Percentiles rank a stretch among this genome's conserved stretches.
These are phyloP conservation scores for Sarcophaga caerulescens DNA, from an alignment of 2,888 invertebrate species.

Conservation along the genomic window DNA sequence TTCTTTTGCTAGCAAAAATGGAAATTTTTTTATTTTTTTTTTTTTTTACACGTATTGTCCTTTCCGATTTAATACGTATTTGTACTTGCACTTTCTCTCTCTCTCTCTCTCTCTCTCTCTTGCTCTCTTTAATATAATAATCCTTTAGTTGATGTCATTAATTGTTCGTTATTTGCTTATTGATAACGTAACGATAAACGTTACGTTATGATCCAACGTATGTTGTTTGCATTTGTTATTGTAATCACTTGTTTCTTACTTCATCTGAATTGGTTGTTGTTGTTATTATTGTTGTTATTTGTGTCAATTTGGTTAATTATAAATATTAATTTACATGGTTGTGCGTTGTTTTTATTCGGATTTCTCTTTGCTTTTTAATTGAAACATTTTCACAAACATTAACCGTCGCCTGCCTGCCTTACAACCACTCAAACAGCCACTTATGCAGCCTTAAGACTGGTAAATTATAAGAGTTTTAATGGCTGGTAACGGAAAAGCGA, in stretches of 20 bases:
- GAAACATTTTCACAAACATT: not conserved
- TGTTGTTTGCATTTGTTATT: not conserved
- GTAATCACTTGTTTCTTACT: not conserved
- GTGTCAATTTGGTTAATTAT: slow-evolving; percentile 28
- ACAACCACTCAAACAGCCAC: not conserved
- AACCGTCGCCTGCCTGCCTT: not conserved
- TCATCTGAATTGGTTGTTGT: too few species aligned
- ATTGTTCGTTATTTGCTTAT: not conserved
- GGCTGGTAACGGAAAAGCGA: too few species aligned
- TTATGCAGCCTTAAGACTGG: not conserved
- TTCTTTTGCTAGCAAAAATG: not conserved
- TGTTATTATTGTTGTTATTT: not conserved
- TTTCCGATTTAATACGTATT: too few species aligned
- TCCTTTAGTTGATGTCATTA: not conserved
- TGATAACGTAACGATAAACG: not conserved
- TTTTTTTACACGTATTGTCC: too few species aligned
- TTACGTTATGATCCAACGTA: not conserved
- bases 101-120: too few species aligned
- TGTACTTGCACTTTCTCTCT: too few species aligned
- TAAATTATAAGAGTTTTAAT: too few species aligned
- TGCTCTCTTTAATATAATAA: too few species aligned
- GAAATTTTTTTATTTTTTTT: not conserved
- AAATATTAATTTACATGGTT: slow-evolving; percentile 18
- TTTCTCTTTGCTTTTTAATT: not conserved
- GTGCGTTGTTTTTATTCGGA: not conserved